phyloP scores from a whole-genome alignment of 2,797 vertebrate genomes.

The Podarcis lilfordi region DNA sequence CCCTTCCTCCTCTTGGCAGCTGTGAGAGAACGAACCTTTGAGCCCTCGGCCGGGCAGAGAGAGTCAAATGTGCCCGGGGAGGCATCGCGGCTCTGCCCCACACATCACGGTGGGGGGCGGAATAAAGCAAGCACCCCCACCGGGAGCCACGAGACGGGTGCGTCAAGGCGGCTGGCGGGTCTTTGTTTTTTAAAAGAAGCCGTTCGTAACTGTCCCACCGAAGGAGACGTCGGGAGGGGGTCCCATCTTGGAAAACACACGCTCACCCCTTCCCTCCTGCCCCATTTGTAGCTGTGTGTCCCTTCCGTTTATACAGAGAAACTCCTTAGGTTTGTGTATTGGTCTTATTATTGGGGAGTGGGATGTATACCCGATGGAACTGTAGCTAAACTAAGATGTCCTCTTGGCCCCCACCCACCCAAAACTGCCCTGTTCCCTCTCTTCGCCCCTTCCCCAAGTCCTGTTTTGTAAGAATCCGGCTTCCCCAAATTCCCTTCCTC shows the following conservation, averaged over 20 bases:
- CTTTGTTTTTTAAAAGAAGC: constrained; percentile 18
- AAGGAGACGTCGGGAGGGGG: background rate
- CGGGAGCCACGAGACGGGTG: constrained; percentile 13
- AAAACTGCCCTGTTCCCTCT: background rate
- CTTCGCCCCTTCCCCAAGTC: constrained; percentile 58
- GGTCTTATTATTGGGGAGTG: constrained; percentile 56
- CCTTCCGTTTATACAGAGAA: constrained; percentile 54
- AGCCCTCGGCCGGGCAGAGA: background rate
- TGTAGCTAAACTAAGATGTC: constrained; percentile 47
- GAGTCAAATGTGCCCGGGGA: background rate
- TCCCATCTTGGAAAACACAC: background rate
- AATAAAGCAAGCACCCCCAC: background rate
- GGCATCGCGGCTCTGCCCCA: background rate
- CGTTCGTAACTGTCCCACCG: fast-evolving
- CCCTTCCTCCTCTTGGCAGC: background rate
- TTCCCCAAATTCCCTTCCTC: background rate
- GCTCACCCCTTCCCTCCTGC: background rate
- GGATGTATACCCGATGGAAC: constrained; percentile 58
- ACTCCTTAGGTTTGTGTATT: constrained; percentile 28
- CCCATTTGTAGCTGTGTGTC: constrained; percentile 40
- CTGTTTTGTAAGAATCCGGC: constrained; percentile 68
- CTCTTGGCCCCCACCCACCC: background rate
- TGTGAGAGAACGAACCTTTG: background rate
- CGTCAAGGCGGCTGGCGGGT: background rate
- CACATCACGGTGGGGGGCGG: too few relatives aligned